Evolutionary conservation across 2,113 vertebrate genomes (phyloP).

Genomic region (Hippocampus zosterae): DNA sequence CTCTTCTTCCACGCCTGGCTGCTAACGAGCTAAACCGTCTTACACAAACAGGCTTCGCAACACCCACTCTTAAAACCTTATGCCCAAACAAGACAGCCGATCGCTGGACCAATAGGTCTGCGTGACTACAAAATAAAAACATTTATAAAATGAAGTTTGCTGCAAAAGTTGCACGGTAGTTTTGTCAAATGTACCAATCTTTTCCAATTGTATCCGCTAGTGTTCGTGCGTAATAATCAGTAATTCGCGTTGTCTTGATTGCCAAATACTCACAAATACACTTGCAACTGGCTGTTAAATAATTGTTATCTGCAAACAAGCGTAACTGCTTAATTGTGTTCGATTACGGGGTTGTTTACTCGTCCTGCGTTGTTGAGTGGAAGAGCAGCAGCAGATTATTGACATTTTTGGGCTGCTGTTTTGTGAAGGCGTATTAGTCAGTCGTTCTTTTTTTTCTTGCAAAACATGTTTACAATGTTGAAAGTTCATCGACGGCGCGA

Average conservation of each 20-base stretch:
- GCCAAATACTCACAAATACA: background rate
- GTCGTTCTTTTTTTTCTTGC: slow-evolving; percentile 4
- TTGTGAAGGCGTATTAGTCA: slow-evolving; percentile 5
- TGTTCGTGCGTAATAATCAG: background rate
- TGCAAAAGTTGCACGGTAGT: background rate
- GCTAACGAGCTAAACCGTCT: slow-evolving; percentile 11
- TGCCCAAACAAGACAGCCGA: background rate
- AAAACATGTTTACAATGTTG: slow-evolving; percentile 19
- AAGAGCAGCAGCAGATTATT: slow-evolving; percentile 48
- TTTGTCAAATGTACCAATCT: background rate
- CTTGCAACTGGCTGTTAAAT: background rate
- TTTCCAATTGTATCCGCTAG: background rate
- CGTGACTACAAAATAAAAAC: fast-evolving
- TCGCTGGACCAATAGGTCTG: background rate
- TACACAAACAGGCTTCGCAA: background rate
- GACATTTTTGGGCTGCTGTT: slow-evolving; percentile 12
- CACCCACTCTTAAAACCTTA: background rate
- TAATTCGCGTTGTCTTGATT: background rate
- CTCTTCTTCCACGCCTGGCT: slow-evolving; percentile 17
- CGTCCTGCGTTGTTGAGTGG: background rate
- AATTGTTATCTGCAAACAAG: background rate
- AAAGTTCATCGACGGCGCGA: background rate
- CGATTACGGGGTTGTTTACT: slow-evolving; percentile 12
- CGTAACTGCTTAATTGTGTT: slow-evolving; percentile 1
- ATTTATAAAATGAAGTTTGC: fast-evolving